Evolutionary conservation across 2,888 invertebrate species (phyloP).

Genomic region (Drosophila lutescens): DNA sequence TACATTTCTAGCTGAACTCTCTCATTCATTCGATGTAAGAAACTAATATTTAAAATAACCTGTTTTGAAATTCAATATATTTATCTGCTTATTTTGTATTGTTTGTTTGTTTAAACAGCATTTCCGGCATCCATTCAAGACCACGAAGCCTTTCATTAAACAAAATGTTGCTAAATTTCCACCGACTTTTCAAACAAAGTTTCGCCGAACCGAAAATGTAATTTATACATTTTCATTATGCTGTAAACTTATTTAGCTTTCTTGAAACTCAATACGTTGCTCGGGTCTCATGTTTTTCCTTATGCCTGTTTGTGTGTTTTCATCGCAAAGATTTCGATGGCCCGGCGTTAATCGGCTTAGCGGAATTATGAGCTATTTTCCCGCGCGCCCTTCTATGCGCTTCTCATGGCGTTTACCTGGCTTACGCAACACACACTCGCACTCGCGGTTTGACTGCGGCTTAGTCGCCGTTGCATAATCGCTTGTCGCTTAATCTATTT

Average conservation of each 20-base stretch:
- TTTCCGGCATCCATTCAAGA: neutral
- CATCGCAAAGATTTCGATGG: slow-evolving; percentile 4
- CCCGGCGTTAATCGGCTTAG: slow-evolving; percentile 30
- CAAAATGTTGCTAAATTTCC: slow-evolving; percentile 1
- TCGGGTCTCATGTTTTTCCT: neutral
- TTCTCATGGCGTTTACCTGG: slow-evolving; percentile 5
- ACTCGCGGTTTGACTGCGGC: slow-evolving; percentile 6
- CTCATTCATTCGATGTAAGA: neutral
- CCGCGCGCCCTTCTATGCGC: slow-evolving; percentile 1
- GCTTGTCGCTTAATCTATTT: slow-evolving; percentile 26
- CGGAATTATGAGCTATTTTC: slow-evolving; percentile 9
- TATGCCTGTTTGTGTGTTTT: neutral
- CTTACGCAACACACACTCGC: slow-evolving; percentile 19
- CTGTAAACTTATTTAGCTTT: slow-evolving; percentile 2
- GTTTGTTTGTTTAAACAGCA: neutral
- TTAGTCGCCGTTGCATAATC: slow-evolving; percentile 27
- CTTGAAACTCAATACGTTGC: slow-evolving; percentile 6
- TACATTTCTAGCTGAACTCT: neutral
- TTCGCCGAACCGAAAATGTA: neutral
- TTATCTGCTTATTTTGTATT: neutral
- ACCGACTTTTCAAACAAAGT: neutral
- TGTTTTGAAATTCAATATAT: slow-evolving; percentile 1
- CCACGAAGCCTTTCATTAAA: neutral
- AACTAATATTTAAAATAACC: neutral
- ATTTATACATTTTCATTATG: slow-evolving; percentile 5